Evolutionary conservation across 1,140 invertebrate species (phyloP).

Genomic region (Hylaeus volcanicus): DNA sequence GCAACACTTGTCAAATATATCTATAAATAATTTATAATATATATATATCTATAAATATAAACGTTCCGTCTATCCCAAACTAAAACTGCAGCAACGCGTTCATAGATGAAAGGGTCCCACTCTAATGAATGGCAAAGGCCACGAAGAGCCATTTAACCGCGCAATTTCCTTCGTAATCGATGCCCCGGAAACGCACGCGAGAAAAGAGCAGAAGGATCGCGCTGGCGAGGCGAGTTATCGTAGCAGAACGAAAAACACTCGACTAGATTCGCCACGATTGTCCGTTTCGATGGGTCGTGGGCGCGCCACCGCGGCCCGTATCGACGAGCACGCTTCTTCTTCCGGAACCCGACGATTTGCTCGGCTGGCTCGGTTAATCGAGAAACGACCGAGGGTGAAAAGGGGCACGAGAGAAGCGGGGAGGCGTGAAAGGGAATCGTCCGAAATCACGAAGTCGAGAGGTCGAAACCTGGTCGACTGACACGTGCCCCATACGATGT

Average conservation of each 20-base stretch:
- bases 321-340: slow-evolving; percentile 61
- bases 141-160: neutral
- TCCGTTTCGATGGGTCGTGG: slow-evolving; percentile 65
- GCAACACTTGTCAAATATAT: too few species aligned
- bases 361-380: slow-evolving; percentile 70
- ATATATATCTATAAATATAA: too few species aligned
- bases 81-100: too few species aligned
- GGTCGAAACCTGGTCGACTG: slow-evolving; percentile 25
- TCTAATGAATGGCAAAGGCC: too few species aligned
- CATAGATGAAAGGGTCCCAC: too few species aligned
- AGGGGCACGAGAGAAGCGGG: neutral
- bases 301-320: slow-evolving; percentile 61
- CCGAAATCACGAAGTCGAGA: slow-evolving; percentile 25
- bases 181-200: neutral
- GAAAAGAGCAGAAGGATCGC: neutral
- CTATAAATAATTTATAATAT: too few species aligned
- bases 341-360: slow-evolving; percentile 68
- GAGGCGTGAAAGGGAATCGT: slow-evolving; percentile 23
- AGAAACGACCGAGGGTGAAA: slow-evolving; percentile 47
- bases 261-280: slow-evolving; percentile 26
- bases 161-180: neutral
- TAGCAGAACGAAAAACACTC: neutral
- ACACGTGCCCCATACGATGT: slow-evolving; percentile 34
- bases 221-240: neutral
- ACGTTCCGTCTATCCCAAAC: too few species aligned